Conservation (phyloP, 1,140 invertebrate species). For the Drosophila fuyamai region DNA sequence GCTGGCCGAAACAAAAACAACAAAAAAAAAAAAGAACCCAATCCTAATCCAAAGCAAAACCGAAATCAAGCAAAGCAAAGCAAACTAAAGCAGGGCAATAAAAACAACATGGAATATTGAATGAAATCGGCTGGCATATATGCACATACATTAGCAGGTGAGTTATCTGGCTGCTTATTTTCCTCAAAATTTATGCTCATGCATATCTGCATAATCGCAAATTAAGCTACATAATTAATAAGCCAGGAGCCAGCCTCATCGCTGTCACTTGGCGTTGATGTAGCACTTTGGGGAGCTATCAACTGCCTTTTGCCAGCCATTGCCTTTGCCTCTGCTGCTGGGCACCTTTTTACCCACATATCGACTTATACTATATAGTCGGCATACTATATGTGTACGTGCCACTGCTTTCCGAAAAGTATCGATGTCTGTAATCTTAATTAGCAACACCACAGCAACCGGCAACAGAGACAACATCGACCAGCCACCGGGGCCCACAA, state of each 20-base stretch:
- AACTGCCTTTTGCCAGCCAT: constrained; percentile 33
- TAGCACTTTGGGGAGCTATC: constrained; percentile 70
- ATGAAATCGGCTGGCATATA: constrained; percentile 64
- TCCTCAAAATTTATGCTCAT: constrained; percentile 74
- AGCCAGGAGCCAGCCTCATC: constrained; percentile 51
- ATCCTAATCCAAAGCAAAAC: constrained; percentile 25
- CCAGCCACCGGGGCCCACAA: constrained; percentile 36
- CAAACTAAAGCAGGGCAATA: constrained; percentile 41
- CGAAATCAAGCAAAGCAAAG: constrained; percentile 33
- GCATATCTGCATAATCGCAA: constrained; percentile 80
- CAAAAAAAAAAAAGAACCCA: constrained; percentile 13
- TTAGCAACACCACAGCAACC: constrained; percentile 75
- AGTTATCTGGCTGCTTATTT: constrained; percentile 67
- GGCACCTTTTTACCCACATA: constrained; percentile 34
- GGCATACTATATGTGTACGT: constrained; percentile 46
- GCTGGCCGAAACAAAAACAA: constrained; percentile 18
- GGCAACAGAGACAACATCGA: constrained; percentile 38
- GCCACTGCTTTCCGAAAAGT: constrained; percentile 76
- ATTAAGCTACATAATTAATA: constrained; percentile 82
- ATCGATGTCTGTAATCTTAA: constrained; percentile 82
- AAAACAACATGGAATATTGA: constrained; percentile 76
- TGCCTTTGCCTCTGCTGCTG: constrained; percentile 26
- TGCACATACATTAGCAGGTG: constrained; percentile 78
- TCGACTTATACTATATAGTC: constrained; percentile 10
- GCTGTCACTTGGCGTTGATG: constrained; percentile 70